Base-by-base conservation (phyloP, 35 echinoderm and acorn worm species). In the Holothuria glaberrima region DNA sequence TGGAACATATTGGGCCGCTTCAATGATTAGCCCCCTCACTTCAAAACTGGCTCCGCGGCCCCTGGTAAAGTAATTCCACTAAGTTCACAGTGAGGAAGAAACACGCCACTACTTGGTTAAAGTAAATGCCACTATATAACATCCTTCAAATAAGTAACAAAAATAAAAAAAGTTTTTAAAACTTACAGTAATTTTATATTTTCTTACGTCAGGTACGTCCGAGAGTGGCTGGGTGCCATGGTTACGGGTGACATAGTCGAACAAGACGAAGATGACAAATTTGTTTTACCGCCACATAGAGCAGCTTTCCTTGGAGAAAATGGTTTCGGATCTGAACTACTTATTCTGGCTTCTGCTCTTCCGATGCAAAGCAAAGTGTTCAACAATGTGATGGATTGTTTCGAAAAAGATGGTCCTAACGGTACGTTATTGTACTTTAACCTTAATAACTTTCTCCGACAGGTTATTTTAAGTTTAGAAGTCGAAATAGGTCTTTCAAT, bases 141-240 rank as follows among this genome's bases (percentile, higher is more conserved):
- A n/a, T n/a, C n/a, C n/a, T n/a, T n/a, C 36, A 41, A 41, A 41
- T 7, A 41, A n/a, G n/a, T n/a, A 41, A 41, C 36, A 41, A 41
- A 41, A 2, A 41, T 41, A 41, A 41, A 4, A 4, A 41, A 41
- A 41, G 34, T 4, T 6, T 75, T 20, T 30, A 38, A 34, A 16
- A 48, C 9, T 17, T 16, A 24, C 7, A 0, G 6, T 48, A 30
- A 19, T 69, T 1, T 69, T 59, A 30, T 89, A 74, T 36, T 24
- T 45, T 52, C 45, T 32, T 50, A 52, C 59, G 80, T 30, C 44
- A 98, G 96, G 76, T 98, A 98, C 75, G 90, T 98, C 19, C 92
- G 96, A 12, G 96, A 98, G 59, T 98, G 96, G 96, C 64, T 98
- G 18, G 96, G 96, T 30, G 92, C 96, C 19, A 98, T 98, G 96